These are phyloP conservation scores for Brachystomella parvula DNA, from an alignment of 1,140 invertebrate genomes.

Conservation along the genomic window DNA sequence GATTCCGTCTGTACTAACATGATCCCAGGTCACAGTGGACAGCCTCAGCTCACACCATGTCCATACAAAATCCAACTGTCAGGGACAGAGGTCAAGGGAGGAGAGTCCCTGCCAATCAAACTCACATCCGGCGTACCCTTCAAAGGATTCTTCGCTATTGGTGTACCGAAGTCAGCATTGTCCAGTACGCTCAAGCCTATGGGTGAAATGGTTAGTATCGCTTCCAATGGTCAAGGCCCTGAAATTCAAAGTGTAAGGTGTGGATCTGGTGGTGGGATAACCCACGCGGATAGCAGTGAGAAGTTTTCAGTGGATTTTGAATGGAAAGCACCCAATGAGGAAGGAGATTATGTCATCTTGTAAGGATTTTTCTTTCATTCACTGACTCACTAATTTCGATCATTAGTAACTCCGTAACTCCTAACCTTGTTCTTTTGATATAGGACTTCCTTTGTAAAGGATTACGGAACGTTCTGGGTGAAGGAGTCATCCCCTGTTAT, in stretches of 20 bases:
- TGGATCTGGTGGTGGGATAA: background rate
- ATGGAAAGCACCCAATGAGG: conserved; percentile 1
- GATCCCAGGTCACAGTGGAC: background rate
- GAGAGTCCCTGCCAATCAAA: background rate
- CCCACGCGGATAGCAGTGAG: background rate
- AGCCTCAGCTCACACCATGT: background rate
- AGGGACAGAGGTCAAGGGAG: background rate
- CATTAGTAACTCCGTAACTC: background rate
- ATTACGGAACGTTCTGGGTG: conserved; percentile 6
- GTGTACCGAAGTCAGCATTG: background rate
- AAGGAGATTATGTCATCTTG: conserved; percentile 7
- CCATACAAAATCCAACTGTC: background rate
- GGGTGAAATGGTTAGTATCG: background rate
- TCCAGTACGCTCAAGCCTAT: background rate
- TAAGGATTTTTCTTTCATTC: conserved; percentile 3
- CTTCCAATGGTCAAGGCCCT: background rate
- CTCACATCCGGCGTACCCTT: background rate
- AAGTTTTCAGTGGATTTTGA: background rate
- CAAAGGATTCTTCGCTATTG: background rate
- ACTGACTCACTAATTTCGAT: background rate
- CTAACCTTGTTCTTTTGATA: background rate
- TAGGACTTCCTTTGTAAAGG: background rate
- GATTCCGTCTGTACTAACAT: background rate
- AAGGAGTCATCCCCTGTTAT: background rate
- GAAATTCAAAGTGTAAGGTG: background rate